phyloP scores from a whole-genome alignment of 2,797 vertebrate species.

The Lutjanus campechanus region DNA sequence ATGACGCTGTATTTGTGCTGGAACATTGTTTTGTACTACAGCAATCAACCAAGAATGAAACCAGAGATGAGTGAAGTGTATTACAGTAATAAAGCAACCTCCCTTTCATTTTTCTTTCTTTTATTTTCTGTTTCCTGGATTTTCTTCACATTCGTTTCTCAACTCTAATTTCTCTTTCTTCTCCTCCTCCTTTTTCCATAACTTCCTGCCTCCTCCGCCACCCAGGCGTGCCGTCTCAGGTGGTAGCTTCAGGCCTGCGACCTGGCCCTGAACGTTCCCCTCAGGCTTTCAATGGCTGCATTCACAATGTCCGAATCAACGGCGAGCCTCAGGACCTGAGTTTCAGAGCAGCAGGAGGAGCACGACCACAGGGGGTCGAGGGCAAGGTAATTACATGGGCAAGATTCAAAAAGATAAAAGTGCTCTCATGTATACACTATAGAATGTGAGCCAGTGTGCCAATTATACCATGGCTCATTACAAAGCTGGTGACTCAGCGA shows the following conservation, averaged over 20 bases:
- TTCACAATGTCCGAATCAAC: slow-evolving; percentile 95
- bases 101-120: background rate
- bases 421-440: background rate
- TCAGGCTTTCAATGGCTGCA: slow-evolving; percentile 95
- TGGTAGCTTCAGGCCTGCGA: slow-evolving; percentile 90
- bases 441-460: too few species aligned
- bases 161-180: background rate
- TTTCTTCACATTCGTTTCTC: background rate
- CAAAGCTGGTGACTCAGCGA: too few species aligned
- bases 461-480: too few species aligned
- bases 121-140: background rate
- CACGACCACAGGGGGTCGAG: slow-evolving; percentile 81
- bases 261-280: slow-evolving; percentile 91
- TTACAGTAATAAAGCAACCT: background rate
- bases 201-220: background rate
- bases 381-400: slow-evolving; percentile 58
- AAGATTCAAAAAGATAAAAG: background rate
- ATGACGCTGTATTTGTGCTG: background rate
- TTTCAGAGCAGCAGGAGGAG: slow-evolving; percentile 83
- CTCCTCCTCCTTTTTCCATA: background rate
- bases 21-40: background rate
- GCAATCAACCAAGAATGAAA: slow-evolving; percentile 25
- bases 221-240: slow-evolving; percentile 91
- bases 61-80: background rate
- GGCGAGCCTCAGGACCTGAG: slow-evolving; percentile 95